These are phyloP conservation scores for Drosophila melanica DNA, from an alignment of 1,140 invertebrate genomes.

Conservation along the genomic window DNA sequence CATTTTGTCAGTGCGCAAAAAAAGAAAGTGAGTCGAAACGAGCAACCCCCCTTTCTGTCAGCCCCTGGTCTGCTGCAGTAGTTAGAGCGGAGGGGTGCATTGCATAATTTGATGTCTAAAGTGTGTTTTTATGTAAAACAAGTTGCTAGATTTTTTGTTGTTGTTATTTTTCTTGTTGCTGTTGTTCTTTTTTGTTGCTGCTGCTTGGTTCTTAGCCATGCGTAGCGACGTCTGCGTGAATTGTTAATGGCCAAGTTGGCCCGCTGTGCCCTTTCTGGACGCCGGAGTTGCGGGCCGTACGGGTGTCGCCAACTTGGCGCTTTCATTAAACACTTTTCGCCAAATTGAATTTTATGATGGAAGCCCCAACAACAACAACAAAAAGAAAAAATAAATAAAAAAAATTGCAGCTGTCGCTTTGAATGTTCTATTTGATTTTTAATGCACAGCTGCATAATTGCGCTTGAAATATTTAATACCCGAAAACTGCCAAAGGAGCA, in stretches of 20 bases:
- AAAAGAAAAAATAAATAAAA: constrained; percentile 1
- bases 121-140: constrained; percentile 81
- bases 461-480: constrained; percentile 71
- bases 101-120: constrained; percentile 76
- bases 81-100: constrained; percentile 32
- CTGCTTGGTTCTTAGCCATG: constrained; percentile 44
- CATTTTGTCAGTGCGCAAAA: constrained; percentile 68
- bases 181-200: constrained; percentile 21
- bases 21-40: constrained; percentile 19
- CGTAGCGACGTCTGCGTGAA: constrained; percentile 52
- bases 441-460: constrained; percentile 78
- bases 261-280: constrained; percentile 39
- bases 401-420: constrained; percentile 75
- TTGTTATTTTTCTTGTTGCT: constrained; percentile 33
- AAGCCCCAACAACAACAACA: constrained; percentile 43
- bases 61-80: background rate
- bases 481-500: constrained; percentile 10
- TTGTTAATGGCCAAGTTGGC: constrained; percentile 67
- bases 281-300: background rate
- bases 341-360: constrained; percentile 83
- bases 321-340: constrained; percentile 83
- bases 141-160: constrained; percentile 45
- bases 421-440: constrained; percentile 78
- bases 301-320: constrained; percentile 50
- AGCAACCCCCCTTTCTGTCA: background rate